phyloP scores from a whole-genome alignment of 30 jellyfish, hydroid and myxozoan species.

The Hydractinia symbiolongicarpus region DNA sequence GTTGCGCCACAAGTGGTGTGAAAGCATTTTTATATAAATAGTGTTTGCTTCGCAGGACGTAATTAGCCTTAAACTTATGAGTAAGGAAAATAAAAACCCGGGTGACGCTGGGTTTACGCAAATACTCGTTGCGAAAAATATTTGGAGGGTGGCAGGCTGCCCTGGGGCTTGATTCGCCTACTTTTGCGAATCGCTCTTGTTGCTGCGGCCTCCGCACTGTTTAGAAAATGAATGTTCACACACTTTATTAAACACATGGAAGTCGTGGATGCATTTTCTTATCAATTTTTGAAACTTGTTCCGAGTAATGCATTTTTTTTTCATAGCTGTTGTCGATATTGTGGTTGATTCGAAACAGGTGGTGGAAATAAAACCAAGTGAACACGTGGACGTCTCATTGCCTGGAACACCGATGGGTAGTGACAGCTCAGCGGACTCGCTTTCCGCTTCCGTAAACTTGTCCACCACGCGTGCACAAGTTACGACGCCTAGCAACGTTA shows the following conservation, averaged over 20 bases:
- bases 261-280: too few relatives aligned
- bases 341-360: not conserved
- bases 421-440: constrained; percentile 52
- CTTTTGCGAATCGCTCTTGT: constrained; percentile 44
- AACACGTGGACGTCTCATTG: constrained; percentile 47
- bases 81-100: constrained; percentile 46
- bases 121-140: constrained; percentile 4
- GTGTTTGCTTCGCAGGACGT: not conserved
- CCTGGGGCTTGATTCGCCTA: constrained; percentile 46
- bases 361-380: not conserved
- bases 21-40: not conserved
- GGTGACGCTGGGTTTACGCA: constrained; percentile 52
- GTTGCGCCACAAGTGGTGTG: constrained; percentile 7
- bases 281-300: too few relatives aligned
- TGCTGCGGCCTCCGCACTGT: constrained; percentile 43
- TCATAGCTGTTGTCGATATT: not conserved
- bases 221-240: not conserved
- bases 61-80: constrained; percentile 41
- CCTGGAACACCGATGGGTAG: constrained; percentile 99
- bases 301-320: not conserved
- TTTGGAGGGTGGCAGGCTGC: constrained; percentile 48
- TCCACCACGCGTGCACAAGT: constrained; percentile 67
- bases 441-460: constrained; percentile 35
- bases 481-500: constrained; percentile 49
- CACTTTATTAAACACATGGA: too few relatives aligned